phyloP scores from a whole-genome alignment of 2,888 invertebrate species.

The Azorinus chamasolen region DNA sequence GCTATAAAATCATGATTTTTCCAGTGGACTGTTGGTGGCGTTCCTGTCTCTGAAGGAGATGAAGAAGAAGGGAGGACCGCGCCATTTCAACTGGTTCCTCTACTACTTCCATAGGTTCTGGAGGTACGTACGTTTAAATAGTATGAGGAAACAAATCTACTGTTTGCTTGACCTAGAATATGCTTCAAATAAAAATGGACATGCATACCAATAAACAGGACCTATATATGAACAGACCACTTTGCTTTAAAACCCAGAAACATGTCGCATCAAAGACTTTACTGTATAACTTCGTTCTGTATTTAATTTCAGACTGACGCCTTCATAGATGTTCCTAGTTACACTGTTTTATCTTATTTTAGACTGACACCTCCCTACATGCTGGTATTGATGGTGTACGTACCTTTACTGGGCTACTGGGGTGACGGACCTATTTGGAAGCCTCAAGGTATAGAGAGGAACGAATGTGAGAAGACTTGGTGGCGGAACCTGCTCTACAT shows the following conservation, averaged over 20 bases:
- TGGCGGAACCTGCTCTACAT: slow-evolving; percentile 78
- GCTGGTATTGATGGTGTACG: slow-evolving; percentile 67
- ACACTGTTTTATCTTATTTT: too few species aligned
- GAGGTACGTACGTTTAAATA: slow-evolving; percentile 70
- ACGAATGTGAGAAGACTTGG: slow-evolving; percentile 72
- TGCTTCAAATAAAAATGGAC: too few species aligned
- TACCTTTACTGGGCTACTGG: slow-evolving; percentile 66
- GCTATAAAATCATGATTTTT: too few species aligned
- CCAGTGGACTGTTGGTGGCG: slow-evolving; percentile 71
- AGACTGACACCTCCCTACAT: slow-evolving; percentile 74
- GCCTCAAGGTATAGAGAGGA: slow-evolving; percentile 58
- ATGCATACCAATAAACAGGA: too few species aligned
- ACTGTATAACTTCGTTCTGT: too few species aligned
- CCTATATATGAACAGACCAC: too few species aligned
- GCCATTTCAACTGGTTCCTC: slow-evolving; percentile 69
- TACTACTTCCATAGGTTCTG: slow-evolving; percentile 76
- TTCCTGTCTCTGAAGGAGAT: slow-evolving; percentile 71
- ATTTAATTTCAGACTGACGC: too few species aligned
- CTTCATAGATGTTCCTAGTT: too few species aligned
- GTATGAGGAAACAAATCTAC: too few species aligned
- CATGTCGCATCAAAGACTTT: too few species aligned
- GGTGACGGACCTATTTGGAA: slow-evolving; percentile 75
- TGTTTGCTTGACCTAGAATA: too few species aligned
- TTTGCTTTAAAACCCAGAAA: too few species aligned
- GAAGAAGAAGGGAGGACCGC: slow-evolving; percentile 60